Evolutionary conservation across 2,888 invertebrate species (phyloP), one percentile per base, ranked within the genome.

Genomic region (Drosophila barbarae): DNA sequence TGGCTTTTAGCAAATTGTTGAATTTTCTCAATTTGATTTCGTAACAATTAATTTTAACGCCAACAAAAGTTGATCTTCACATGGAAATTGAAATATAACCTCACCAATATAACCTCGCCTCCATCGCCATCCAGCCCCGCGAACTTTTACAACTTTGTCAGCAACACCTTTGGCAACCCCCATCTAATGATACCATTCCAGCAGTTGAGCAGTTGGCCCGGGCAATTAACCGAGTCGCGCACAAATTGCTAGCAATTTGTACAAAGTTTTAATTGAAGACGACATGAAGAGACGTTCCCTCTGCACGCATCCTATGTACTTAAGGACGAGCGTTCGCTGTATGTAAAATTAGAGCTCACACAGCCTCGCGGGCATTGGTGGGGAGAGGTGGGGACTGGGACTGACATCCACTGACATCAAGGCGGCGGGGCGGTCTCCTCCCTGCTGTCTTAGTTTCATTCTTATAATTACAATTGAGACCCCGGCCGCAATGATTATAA

Each of bases 401-500:
- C 23, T 32, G 56, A 30, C 53, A 53, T 51, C 28, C 26, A 51
- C 36, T 34, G 44, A 42, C 44, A 53, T 53, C 44, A 34, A 35
- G 46, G 46, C 35, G 35, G 38, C 44, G 26, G 26, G 46, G 46
- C 50, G 35, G 38, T 39, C 30, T 9, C 9, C 52, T 42, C 58
- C 58, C 32, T 12, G 59, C 59, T 44, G 64, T 64, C 77, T 79
- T 82, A 68, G 71, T 74, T 69, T 77, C 74, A 58, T 60, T 50
- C 53, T 61, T 68, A 60, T 82, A 82, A 82, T 84, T 82, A 79
- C 83, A 82, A 84, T 75, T 72, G 74, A 76, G 84, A 74, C 72
- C 74, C 56, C 42, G 53, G 76, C 77, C 69, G 73, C 82, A 80
- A 85, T 84, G 77, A 77, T 84, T 87, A 84, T 86, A 86, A 87